Evolutionary conservation across 2,113 vertebrate species (phyloP), one percentile per base, ranked within the genome.

Genomic region (Lepisosteus osseus): DNA sequence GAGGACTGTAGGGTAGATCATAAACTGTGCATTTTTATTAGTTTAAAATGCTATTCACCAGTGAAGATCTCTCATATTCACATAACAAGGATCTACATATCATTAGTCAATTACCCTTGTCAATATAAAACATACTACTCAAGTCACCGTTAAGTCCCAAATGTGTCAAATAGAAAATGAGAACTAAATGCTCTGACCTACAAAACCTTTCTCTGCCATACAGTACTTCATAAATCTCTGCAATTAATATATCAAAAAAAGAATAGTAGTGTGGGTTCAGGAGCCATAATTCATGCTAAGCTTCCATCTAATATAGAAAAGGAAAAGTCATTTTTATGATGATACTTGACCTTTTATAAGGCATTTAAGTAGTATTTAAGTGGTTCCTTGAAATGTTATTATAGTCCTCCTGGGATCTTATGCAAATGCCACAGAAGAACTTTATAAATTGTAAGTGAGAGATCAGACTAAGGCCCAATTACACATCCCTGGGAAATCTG

Each of bases 311-410:
- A 71, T 63, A 44, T 63, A 44, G 13, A 42, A 17, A 71, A n/a
- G 69, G 17, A 17, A 71, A 64, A n/a, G 29, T 41, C 69, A 40
- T 71, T 71, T 71, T 71, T 57, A 62, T 63, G 11, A 64, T 41
- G 63, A 71, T 64, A 61, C 57, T 62, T 71, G 69, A 63, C 69
- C 69, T 71, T 71, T 71, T 63, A 62, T 29, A 54, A 71, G 44
- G 69, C 61, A 71, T 71, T 63, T 71, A 71, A 71, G 69, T 54
- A 71, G 69, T 64, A 63, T 71, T 71, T 71, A 63, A 71, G 45
- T 54, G 61, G 69, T 63, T 71, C 59, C 8, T 71, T 17, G 61
- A 71, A 71, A 71, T 71, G 69, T 62, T 63, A 71, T 57, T 54
- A 63, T 15, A 54, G 59, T 63, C n/a, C 69, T 71, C 69, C 17